phyloP scores from a whole-genome alignment of 2,888 invertebrate species.

The Netelia virgata region DNA sequence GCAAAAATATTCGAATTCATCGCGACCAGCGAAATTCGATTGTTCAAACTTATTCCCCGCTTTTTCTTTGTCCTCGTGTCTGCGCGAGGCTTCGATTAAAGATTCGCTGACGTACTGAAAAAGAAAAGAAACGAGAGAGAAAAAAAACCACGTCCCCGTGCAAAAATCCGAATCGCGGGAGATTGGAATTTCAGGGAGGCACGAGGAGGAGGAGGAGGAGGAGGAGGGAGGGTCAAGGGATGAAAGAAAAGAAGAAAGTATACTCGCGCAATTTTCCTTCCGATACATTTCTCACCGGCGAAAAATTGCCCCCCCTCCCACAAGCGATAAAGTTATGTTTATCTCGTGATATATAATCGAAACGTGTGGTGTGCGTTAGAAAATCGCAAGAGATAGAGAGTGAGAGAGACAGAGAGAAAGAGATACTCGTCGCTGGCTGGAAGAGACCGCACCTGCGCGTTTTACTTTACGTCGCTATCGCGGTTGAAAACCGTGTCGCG shows the following conservation, averaged over 20 bases:
- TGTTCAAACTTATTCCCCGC: no score
- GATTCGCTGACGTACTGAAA: no score
- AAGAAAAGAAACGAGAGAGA: no score
- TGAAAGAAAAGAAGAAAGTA: slow-evolving; percentile 4
- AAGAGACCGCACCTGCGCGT: slow-evolving; percentile 29
- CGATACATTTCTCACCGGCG: neutral
- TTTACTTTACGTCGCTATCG: slow-evolving; percentile 39
- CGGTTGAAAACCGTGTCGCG: slow-evolving; percentile 27
- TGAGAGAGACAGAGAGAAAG: slow-evolving; percentile 24
- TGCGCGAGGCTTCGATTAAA: no score
- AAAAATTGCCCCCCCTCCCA: neutral
- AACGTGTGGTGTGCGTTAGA: slow-evolving; percentile 37
- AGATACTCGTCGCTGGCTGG: neutral
- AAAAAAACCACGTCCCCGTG: no score
- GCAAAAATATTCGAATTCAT: no score
- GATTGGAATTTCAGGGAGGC: no score
- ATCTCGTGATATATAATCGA: slow-evolving; percentile 50
- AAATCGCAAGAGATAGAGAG: neutral
- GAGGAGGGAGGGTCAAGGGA: neutral
- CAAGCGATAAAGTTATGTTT: slow-evolving; percentile 27
- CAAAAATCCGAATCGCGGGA: no score
- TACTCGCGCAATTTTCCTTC: neutral
- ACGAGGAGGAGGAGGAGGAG: no score
- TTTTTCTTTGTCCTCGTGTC: no score
- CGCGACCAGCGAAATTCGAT: no score